Evolutionary conservation across 2,797 vertebrate genomes (phyloP), one percentile per base, ranked within the genome.

Genomic region (Oryzias sinensis): DNA sequence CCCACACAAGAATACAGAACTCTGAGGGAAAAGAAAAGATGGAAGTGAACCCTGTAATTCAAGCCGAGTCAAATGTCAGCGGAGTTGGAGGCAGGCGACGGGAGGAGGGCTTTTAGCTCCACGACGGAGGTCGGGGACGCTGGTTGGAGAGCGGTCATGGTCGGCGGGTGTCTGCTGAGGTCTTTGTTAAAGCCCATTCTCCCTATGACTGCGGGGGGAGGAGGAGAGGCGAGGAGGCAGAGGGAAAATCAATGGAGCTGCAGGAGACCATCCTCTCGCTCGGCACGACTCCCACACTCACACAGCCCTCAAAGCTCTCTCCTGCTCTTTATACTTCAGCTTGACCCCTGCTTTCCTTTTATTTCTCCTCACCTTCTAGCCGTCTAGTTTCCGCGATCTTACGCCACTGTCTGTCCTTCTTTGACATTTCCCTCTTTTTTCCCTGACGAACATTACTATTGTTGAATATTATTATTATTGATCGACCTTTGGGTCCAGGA

Each of bases 211-310:
- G 67, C 65, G 17, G 70, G 82, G 66, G 79, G 70, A 61, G 49
- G 64, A 48, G 48, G 41, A 41, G 55, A 61, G 71, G 25, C 25
- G 69, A 72, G 75, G 76, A 84, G 74, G 76, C 47, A 67, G 77
- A 70, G 82, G 53, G 58, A 22, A 85, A 87, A 90, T 91, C 90
- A 83, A 89, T 91, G 77, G 66, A 86, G 72, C 88, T 71, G 84
- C 79, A 65, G 89, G 89, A 85, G 73, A 65, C 78, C 83, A 65
- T 86, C 81, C 81, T 83, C 68, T 70, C 58, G 17, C 76, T 58
- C 78, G 17, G 74, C 79, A 82, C 63, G 75, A 33, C 53, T 50
- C 65, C 74, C 63, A 59, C 81, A 73, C 72, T 76, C 76, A 62
- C 58, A 62, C 66, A 13, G 76, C 75, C 76, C 61, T 59, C 25